Evolutionary conservation across 1,140 invertebrate species (phyloP).

Genomic region (Zaprionus lachaisei): DNA sequence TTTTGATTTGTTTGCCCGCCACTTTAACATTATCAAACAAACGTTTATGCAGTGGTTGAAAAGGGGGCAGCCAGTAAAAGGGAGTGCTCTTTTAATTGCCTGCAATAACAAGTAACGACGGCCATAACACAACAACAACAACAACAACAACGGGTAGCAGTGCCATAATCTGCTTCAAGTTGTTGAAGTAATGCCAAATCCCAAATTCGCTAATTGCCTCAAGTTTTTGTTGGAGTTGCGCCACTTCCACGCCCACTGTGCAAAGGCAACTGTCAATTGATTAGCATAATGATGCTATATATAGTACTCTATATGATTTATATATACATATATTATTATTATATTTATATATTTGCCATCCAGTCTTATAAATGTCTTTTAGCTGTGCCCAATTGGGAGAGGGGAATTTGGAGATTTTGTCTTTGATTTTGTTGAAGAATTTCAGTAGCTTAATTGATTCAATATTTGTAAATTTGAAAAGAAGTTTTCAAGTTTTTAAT

Average conservation of each 20-base stretch:
- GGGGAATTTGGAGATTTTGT: neutral
- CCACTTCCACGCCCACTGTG: constrained; percentile 43
- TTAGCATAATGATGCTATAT: constrained; percentile 52
- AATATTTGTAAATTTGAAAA: neutral
- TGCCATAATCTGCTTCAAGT: constrained; percentile 58
- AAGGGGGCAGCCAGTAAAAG: neutral
- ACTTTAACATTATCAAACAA: constrained; percentile 83
- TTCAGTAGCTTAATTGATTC: neutral
- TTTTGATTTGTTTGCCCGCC: constrained; percentile 81
- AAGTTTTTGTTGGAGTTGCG: constrained; percentile 64
- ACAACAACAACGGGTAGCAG: constrained; percentile 27
- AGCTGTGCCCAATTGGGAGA: neutral
- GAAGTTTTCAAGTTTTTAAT: neutral
- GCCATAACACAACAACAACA: constrained; percentile 58
- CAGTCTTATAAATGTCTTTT: neutral
- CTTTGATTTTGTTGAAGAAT: neutral
- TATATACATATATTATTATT: no score
- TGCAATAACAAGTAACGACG: constrained; percentile 77
- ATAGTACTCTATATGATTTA: neutral
- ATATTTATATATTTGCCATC: neutral
- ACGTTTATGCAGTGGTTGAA: constrained; percentile 53
- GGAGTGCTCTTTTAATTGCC: constrained; percentile 74
- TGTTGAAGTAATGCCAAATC: constrained; percentile 55
- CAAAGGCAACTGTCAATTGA: constrained; percentile 60
- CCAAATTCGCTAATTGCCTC: constrained; percentile 73